phyloP scores from a whole-genome alignment of 2,797 vertebrate species.

The Malurus leucopterus region DNA sequence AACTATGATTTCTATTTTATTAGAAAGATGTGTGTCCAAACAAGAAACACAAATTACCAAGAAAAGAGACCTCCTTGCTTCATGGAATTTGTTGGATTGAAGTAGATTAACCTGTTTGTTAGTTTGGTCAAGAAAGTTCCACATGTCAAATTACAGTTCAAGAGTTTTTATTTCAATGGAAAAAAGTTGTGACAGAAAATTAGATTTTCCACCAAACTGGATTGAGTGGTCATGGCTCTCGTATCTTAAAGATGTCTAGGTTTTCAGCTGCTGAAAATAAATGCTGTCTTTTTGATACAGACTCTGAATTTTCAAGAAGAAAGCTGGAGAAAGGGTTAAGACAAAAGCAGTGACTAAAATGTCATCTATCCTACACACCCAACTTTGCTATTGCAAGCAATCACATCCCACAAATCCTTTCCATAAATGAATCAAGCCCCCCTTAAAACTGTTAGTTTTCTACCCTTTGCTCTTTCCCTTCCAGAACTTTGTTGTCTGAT shows the following conservation, averaged over 20 bases:
- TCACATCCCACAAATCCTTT: background rate
- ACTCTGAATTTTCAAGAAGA: background rate
- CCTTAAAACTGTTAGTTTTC: background rate
- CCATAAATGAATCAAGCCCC: background rate
- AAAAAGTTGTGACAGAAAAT: background rate
- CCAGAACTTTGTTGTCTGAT: background rate
- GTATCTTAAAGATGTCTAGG: background rate
- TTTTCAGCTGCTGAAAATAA: background rate
- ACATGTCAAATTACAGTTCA: background rate
- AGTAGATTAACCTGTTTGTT: background rate
- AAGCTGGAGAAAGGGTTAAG: background rate
- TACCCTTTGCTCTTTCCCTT: background rate
- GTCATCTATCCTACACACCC: background rate
- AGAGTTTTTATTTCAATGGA: background rate
- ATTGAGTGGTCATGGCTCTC: background rate
- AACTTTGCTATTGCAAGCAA: background rate
- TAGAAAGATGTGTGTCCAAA: background rate
- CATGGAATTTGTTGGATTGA: background rate
- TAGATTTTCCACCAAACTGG: background rate
- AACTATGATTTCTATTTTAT: background rate
- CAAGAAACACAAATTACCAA: background rate
- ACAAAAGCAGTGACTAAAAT: background rate
- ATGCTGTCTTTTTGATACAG: background rate
- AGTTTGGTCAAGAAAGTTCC: background rate
- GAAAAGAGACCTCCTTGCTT: background rate